phyloP scores from a whole-genome alignment of 2,113 vertebrate species.

The Alexandromys fortis region DNA sequence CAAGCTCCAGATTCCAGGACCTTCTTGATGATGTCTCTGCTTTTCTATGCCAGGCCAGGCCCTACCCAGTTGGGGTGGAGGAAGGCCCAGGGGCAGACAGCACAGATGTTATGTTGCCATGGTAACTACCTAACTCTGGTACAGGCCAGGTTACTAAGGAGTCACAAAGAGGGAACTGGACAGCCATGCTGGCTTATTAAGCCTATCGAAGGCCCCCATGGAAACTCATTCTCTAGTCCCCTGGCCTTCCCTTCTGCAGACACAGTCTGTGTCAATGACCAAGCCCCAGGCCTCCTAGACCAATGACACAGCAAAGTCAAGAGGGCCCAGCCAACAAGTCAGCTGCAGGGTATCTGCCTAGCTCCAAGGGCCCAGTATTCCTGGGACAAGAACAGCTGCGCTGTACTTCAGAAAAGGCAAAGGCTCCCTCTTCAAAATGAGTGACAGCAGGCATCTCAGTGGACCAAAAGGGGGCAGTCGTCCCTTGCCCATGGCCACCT shows the following conservation, averaged over 20 bases:
- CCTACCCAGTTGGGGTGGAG: background rate
- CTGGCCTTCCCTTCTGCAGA: no score
- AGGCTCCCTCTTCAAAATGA: conserved; percentile 12
- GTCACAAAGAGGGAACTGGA: background rate
- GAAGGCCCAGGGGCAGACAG: background rate
- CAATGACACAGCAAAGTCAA: conserved; percentile 59
- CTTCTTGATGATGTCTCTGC: background rate
- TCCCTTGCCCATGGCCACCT: background rate
- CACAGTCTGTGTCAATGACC: background rate
- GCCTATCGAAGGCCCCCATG: background rate
- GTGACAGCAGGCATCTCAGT: background rate
- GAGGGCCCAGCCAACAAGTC: background rate
- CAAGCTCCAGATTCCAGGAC: background rate
- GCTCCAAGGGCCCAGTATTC: background rate
- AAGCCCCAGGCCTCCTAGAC: background rate
- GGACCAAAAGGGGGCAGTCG: conserved; percentile 44
- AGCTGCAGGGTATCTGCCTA: background rate
- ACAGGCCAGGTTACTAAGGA: background rate
- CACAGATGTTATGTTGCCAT: background rate
- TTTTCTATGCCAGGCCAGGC: background rate
- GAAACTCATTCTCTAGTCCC: rapidly evolving
- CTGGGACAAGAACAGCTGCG: conserved; percentile 52
- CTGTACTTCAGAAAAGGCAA: conserved; percentile 9
- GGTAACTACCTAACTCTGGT: background rate
- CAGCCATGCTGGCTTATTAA: rapidly evolving